Evolutionary conservation across 1,140 invertebrate genomes (phyloP).

Genomic region (Physella acuta): DNA sequence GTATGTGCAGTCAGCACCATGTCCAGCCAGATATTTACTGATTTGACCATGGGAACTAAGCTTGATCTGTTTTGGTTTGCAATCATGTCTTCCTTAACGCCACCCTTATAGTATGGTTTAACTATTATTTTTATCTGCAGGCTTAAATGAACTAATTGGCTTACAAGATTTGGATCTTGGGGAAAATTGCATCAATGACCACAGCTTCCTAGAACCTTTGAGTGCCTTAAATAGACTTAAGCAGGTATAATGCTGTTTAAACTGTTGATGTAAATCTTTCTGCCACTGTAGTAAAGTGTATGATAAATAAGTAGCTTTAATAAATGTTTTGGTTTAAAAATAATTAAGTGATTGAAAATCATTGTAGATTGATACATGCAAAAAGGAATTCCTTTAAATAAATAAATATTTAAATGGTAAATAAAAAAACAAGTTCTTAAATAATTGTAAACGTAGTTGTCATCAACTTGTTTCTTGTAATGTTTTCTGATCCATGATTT

Average conservation of each 20-base stretch:
- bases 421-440: neutral
- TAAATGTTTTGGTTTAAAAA: no score
- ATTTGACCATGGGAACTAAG: neutral
- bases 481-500: slow-evolving; percentile 4
- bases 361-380: no score
- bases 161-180: slow-evolving; percentile 39
- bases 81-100: neutral
- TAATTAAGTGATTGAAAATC: no score
- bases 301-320: no score
- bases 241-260: slow-evolving; percentile 33
- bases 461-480: neutral
- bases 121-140: slow-evolving; percentile 22
- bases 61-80: neutral
- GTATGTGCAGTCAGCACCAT: neutral
- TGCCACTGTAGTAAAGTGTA: no score
- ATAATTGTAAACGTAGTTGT: no score
- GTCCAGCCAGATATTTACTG: neutral
- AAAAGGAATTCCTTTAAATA: no score
- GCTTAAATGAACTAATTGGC: slow-evolving; percentile 30
- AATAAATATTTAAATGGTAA: no score
- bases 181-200: slow-evolving; percentile 39
- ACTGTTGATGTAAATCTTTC: no score
- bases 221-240: slow-evolving; percentile 25
- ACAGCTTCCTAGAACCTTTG: slow-evolving; percentile 31
- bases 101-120: neutral